Conservation (phyloP, 1,140 invertebrate genomes). For the Oedothorax gibbosus region DNA sequence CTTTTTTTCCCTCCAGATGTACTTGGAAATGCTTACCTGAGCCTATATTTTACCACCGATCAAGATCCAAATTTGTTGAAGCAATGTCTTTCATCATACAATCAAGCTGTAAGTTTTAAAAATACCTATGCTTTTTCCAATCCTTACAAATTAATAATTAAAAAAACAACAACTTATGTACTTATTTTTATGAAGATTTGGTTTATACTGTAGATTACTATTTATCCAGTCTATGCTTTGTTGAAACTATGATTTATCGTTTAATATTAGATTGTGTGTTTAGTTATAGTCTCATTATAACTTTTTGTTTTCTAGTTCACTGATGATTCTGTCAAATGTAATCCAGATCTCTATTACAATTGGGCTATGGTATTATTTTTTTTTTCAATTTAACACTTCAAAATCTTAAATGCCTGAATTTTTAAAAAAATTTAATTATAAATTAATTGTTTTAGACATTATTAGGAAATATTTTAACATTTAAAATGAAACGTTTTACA, state of each 20-base stretch:
- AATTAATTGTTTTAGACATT: no score
- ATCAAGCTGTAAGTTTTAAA: slow-evolving; percentile 77
- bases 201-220: no score
- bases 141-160: not conserved
- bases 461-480: no score
- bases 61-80: slow-evolving; percentile 81
- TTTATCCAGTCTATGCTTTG: no score
- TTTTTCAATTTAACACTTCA: not conserved
- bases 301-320: slow-evolving; percentile 32
- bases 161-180: no score
- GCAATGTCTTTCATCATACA: slow-evolving; percentile 83
- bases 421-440: no score
- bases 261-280: no score
- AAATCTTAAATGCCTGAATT: no score
- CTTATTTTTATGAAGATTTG: not conserved
- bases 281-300: slow-evolving; percentile 38
- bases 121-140: not conserved
- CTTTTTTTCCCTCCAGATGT: slow-evolving; percentile 70
- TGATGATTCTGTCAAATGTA: slow-evolving; percentile 78
- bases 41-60: slow-evolving; percentile 80
- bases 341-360: slow-evolving; percentile 87
- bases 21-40: slow-evolving; percentile 87
- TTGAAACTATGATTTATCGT: no score
- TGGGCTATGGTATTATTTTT: slow-evolving; percentile 78
- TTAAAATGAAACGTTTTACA: no score